Evolutionary conservation across 1,140 invertebrate species (phyloP), one percentile per base, ranked within the genome.

Genomic region (Halictus rubicundus): DNA sequence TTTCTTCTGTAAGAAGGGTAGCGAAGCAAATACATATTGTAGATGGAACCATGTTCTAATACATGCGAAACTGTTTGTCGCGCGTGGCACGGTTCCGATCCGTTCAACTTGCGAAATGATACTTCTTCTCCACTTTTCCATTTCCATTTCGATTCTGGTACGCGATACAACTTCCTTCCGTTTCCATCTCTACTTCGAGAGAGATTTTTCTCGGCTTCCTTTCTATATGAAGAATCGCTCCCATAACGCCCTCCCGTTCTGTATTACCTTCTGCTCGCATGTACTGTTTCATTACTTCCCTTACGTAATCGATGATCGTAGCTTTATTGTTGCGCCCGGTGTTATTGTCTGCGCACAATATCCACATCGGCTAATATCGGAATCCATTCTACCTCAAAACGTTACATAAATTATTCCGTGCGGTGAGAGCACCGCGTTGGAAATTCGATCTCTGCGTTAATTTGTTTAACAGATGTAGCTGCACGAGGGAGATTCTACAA

Each of bases 281-380:
- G 19, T 21, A 37, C 19, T 42, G 54, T 46, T 68, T 49, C 25
- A 60, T 69, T 49, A 76, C 60, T 76, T 69, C 21, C 10, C 25
- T 68, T 76, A 19, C n/a, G 25, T 14, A 76, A 75, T 61, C n/a
- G 16, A 0, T 6, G 37, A 46, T 23, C 21, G 12, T 4, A 64
- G 6, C 32, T 21, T 37, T 66, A 52, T 54, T 14, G 27, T 73
- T 7, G 7, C 21, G 12, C 60, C 1, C 8, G 2, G 0, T 5
- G 10, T 9, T 42, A 23, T 64, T 64, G 9, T 1, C 23, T 19
- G 2, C 54, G 21, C 1, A 27, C 12, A n/a, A 37, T 74, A 0
- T 42, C 10, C 9, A 14, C n/a, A 4, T 21, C n/a, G 21, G n/a
- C 59, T 37, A 21, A 69, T 25, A 14, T 12, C 21, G 9, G 27